Evolutionary conservation across 1,140 invertebrate species (phyloP).

Genomic region (Heliconius himera): DNA sequence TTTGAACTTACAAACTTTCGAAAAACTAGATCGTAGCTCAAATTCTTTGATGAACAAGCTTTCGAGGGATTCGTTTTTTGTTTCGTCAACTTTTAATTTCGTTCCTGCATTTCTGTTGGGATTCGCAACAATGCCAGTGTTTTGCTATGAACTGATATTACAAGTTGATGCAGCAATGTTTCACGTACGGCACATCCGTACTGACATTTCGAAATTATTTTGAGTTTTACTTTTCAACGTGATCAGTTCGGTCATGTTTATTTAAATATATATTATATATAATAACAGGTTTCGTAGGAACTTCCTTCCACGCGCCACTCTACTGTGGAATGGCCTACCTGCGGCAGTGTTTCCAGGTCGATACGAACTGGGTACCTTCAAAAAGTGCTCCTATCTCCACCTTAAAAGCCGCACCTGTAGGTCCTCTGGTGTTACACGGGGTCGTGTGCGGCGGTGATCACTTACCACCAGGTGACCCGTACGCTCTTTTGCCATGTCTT

Average conservation of each 20-base stretch:
- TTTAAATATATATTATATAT: neutral
- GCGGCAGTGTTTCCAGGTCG: no score
- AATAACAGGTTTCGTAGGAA: no score
- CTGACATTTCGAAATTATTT: neutral
- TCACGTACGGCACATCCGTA: neutral
- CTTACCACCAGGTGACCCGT: no score
- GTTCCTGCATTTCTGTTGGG: constrained; percentile 33
- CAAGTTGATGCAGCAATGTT: constrained; percentile 15
- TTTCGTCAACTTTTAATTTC: constrained; percentile 46
- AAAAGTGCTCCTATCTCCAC: no score
- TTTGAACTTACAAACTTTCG: neutral
- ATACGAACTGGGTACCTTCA: no score
- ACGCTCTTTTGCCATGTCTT: no score
- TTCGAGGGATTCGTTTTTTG: constrained; percentile 35
- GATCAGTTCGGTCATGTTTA: no score
- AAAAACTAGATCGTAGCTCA: constrained; percentile 12
- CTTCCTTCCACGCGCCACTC: no score
- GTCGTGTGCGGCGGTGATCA: no score
- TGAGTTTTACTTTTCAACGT: neutral
- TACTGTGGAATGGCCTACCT: no score
- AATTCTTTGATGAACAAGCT: constrained; percentile 34
- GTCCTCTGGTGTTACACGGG: no score
- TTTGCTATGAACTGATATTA: constrained; percentile 25
- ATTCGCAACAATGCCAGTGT: constrained; percentile 26
- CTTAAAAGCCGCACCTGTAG: no score